Conservation (phyloP, 2,113 vertebrate species). For the Psittacus erithacus region DNA sequence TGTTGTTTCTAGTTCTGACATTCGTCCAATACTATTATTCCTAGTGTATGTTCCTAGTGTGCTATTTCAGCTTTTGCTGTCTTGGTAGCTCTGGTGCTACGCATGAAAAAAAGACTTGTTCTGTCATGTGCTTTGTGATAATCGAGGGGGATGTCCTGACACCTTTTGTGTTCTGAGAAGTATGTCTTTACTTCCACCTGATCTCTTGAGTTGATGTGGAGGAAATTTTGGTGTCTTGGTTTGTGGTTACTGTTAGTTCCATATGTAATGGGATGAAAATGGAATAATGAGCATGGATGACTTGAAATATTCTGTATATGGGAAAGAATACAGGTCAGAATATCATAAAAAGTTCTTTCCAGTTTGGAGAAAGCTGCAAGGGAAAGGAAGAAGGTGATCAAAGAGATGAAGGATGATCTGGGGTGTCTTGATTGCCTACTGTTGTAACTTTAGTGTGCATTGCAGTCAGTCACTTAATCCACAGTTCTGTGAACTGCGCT, state of each 20-base stretch:
- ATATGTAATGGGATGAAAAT: background rate
- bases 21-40: background rate
- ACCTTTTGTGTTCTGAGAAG: background rate
- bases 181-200: background rate
- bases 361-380: background rate
- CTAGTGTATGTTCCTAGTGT: background rate
- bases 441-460: background rate
- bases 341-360: background rate
- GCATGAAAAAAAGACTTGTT: background rate
- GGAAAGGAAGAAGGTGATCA: background rate
- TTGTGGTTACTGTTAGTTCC: background rate
- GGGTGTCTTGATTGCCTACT: background rate
- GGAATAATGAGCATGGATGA: background rate
- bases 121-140: background rate
- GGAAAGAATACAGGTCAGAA: background rate
- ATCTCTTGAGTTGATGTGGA: background rate
- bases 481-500: background rate
- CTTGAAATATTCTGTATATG: background rate
- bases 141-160: background rate
- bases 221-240: background rate
- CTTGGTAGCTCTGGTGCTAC: background rate
- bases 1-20: background rate
- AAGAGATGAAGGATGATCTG: background rate
- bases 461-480: background rate
- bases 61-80: background rate